A percentile compares a stretch with the other conserved stretches of the same genome.
Conservation (phyloP, 92 coral and sea anemone species). For the Epizoanthus rinbou region DNA sequence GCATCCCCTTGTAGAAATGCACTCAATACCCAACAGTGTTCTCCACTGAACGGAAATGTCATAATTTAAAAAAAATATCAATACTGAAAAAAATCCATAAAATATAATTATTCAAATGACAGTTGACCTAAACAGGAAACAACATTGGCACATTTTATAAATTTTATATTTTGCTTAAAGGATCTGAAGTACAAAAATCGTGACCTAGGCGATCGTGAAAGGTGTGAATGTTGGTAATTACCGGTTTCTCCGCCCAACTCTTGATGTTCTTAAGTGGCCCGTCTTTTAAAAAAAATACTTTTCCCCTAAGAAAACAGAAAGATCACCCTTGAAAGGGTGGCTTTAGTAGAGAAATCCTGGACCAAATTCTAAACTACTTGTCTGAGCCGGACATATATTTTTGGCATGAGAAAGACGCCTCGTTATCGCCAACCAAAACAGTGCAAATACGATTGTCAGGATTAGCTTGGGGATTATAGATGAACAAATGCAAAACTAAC, state of each 20-base stretch:
- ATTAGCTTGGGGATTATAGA: background rate
- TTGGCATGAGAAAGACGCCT: background rate
- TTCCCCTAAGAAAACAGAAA: background rate
- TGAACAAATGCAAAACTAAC: constrained; percentile 20
- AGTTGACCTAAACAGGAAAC: too few relatives aligned
- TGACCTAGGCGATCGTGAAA: constrained; percentile 8
- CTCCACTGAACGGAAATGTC: too few relatives aligned
- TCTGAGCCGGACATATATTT: constrained; percentile 6
- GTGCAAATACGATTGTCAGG: background rate
- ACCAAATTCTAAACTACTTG: background rate
- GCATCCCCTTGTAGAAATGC: too few relatives aligned
- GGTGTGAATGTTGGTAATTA: constrained; percentile 16
- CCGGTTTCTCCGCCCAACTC: constrained; percentile 34
- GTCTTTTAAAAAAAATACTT: background rate
- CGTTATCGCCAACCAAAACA: constrained; percentile 13
- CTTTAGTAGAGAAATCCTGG: background rate
- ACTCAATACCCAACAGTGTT: too few relatives aligned
- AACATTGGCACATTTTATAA: too few relatives aligned
- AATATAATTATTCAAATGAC: too few relatives aligned
- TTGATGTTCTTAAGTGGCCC: constrained; percentile 12
- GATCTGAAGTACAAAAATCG: background rate
- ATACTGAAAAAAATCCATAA: too few relatives aligned
- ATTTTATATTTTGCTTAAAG: too few relatives aligned
- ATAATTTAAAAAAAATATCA: too few relatives aligned
- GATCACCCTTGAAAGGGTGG: background rate